phyloP scores from a whole-genome alignment of 2,113 vertebrate genomes.

The Tenrec ecaudatus region DNA sequence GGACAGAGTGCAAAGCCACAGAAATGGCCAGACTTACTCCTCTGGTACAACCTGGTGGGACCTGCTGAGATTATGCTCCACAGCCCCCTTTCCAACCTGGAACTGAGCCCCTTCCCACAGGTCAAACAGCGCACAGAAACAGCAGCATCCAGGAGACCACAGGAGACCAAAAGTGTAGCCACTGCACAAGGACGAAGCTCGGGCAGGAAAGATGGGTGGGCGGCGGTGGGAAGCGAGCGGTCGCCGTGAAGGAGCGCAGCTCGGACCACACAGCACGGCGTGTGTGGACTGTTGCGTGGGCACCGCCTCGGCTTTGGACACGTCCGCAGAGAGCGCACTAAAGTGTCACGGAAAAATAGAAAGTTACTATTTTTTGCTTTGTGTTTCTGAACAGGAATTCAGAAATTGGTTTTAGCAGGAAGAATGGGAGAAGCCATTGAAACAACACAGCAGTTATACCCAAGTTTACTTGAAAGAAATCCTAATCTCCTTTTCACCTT shows the following conservation, averaged over 20 bases:
- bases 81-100: not conserved
- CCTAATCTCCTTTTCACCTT: conserved; percentile 99
- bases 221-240: not conserved
- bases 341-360: not conserved
- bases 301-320: too few species aligned
- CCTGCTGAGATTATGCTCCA: too few species aligned
- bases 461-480: conserved; percentile 98
- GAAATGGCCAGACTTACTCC: not conserved
- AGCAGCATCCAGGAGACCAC: not conserved
- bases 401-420: conserved; percentile 98
- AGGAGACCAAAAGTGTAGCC: not conserved
- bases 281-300: too few species aligned
- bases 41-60: not conserved
- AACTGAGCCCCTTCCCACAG: not conserved
- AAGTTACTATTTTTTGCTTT: conserved; percentile 66
- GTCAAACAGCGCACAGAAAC: not conserved
- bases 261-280: not conserved
- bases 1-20: not conserved
- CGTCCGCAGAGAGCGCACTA: too few species aligned
- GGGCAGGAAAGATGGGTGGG: not conserved
- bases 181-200: not conserved
- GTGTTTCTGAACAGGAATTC: conserved; percentile 94
- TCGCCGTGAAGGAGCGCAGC: not conserved
- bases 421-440: conserved; percentile 99
- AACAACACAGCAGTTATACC: conserved; percentile 99